Conservation (phyloP, 2,888 invertebrate species). For the Phyllotreta cruciferae region DNA sequence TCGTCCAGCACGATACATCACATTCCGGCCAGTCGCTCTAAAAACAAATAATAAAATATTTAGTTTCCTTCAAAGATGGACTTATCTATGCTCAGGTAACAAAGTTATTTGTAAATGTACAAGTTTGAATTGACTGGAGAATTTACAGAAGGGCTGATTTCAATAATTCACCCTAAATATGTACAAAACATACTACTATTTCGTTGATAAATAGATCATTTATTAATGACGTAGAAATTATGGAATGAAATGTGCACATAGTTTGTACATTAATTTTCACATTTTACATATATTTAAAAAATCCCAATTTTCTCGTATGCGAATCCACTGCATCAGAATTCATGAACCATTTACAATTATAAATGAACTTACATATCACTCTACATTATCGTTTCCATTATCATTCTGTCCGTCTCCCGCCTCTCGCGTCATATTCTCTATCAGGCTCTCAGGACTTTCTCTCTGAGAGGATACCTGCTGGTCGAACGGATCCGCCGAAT, state of each 20-base stretch:
- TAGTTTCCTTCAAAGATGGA: conserved; percentile 9
- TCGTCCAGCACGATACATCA: conserved; percentile 37
- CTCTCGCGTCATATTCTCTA: conserved; percentile 64
- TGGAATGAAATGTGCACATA: too few species aligned
- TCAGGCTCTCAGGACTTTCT: conserved; percentile 48
- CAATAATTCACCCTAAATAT: too few species aligned
- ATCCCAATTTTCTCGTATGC: too few species aligned
- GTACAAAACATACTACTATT: too few species aligned
- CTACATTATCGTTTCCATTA: conserved; percentile 48
- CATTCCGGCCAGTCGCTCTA: conserved; percentile 35
- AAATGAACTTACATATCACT: conserved; percentile 46
- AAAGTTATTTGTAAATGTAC: too few species aligned
- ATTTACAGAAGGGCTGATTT: too few species aligned
- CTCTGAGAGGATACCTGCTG: conserved; percentile 42
- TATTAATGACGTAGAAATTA: too few species aligned
- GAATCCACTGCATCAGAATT: not conserved
- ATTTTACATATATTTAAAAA: too few species aligned
- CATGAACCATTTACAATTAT: not conserved
- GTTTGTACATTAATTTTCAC: too few species aligned
- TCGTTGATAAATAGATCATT: not conserved
- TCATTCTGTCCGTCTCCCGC: conserved; percentile 63
- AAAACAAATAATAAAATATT: conserved; percentile 26
- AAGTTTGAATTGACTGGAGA: too few species aligned
- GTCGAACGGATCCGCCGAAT: conserved; percentile 49
- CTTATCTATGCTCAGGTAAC: too few species aligned